phyloP scores from a whole-genome alignment of 2,797 vertebrate genomes.

The Anableps anableps region DNA sequence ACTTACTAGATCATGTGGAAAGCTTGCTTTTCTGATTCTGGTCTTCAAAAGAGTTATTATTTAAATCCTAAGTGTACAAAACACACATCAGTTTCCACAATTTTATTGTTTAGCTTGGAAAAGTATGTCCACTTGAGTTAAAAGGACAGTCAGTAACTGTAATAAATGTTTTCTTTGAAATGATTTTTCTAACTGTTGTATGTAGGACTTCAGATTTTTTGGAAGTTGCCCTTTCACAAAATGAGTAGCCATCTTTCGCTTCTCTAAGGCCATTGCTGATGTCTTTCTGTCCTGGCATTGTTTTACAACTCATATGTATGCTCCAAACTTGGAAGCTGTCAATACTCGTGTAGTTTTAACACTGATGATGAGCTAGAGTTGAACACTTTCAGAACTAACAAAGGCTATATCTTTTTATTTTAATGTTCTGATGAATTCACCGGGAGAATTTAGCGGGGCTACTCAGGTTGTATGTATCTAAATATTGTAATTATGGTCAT shows the following conservation, averaged over 20 bases:
- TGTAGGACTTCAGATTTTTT: background rate
- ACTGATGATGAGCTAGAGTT: background rate
- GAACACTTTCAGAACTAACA: background rate
- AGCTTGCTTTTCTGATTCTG: too few species aligned
- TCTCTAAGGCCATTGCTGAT: background rate
- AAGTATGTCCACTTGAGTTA: background rate
- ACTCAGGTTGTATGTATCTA: too few species aligned
- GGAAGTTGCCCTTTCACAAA: background rate
- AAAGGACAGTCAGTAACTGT: background rate
- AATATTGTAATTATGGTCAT: too few species aligned
- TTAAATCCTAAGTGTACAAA: background rate
- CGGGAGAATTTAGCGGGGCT: too few species aligned
- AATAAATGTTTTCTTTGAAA: background rate
- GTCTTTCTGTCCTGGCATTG: background rate
- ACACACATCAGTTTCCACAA: background rate
- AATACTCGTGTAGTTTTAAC: background rate
- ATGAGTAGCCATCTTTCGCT: background rate
- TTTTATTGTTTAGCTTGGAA: background rate
- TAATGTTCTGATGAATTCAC: too few species aligned
- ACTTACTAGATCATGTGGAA: background rate
- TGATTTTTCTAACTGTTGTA: background rate
- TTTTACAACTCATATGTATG: background rate
- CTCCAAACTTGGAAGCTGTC: background rate
- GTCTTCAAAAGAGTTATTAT: too few species aligned
- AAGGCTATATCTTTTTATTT: background rate